A percentile compares a stretch with the other conserved stretches of the same genome.
Conservation (phyloP, 2,888 invertebrate species). For the Drosophila dives region DNA sequence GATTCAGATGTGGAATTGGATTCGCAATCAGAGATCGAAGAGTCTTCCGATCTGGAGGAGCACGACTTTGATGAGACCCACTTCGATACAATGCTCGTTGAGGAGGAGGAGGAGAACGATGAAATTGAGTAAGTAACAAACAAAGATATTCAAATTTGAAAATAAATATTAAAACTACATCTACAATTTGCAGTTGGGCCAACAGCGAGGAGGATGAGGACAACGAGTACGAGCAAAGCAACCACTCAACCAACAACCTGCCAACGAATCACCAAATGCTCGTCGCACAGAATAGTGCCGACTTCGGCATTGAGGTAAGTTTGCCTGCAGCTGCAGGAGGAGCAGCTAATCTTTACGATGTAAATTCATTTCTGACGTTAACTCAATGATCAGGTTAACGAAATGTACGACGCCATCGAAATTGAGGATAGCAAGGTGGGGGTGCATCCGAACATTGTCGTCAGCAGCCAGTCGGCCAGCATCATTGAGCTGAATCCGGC, state of each 20-base stretch:
- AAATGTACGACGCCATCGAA: slow-evolving; percentile 91
- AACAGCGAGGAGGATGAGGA: slow-evolving; percentile 62
- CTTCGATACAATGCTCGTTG: slow-evolving; percentile 85
- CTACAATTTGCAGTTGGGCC: slow-evolving; percentile 33
- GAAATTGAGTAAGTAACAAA: slow-evolving; percentile 83
- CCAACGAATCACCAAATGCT: slow-evolving; percentile 56
- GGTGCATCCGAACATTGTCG: slow-evolving; percentile 72
- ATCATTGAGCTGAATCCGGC: slow-evolving; percentile 86
- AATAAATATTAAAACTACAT: not conserved
- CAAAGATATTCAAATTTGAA: not conserved
- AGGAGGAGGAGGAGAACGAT: slow-evolving; percentile 85
- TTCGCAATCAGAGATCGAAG: slow-evolving; percentile 85
- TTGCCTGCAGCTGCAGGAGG: not conserved
- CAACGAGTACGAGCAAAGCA: slow-evolving; percentile 45
- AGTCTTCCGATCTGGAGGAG: slow-evolving; percentile 86
- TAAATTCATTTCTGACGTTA: not conserved
- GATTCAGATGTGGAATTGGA: slow-evolving; percentile 87
- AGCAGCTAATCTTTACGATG: not conserved
- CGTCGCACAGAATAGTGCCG: slow-evolving; percentile 83
- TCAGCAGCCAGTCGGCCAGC: slow-evolving; percentile 83
- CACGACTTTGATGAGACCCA: slow-evolving; percentile 86
- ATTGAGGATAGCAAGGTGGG: slow-evolving; percentile 87
- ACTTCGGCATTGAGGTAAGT: slow-evolving; percentile 87
- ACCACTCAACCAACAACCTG: slow-evolving; percentile 46
- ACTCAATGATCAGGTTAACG: slow-evolving; percentile 86